Evolutionary conservation across 92 coral and sea anemone genomes (phyloP), one percentile per base, ranked within the genome.

Genomic region (Phenganax marumi): DNA sequence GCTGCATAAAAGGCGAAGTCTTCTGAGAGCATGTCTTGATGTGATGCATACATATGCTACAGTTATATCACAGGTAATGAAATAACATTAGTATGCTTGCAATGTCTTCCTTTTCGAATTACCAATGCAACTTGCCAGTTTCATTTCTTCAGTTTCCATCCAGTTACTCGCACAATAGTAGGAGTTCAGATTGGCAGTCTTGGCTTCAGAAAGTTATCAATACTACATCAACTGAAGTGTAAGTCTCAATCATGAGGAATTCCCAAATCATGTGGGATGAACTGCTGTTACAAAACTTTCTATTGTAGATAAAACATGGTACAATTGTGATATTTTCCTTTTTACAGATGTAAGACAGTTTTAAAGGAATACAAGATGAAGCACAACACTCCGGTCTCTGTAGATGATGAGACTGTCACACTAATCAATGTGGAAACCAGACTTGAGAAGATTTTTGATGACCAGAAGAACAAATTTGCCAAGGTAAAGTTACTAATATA

Each of bases 381-480:
- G 19, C 89, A 94, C 58, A 92, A 89, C 52, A 87, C 88, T 48
- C 91, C 93, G 7, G 80, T 90, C 50, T 75, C 97, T 10, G 83
- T 96, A n/a, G 89, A 85, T 3, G 91, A 89, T 55, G 92, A 92
- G 83, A 92, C 97, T 12, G 83, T 68, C 10, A 91, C 97, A 22
- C 91, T 96, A 23, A 92, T 96, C 90, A 90, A 97, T 79, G 90
- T 96, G 90, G 99, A 96, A 75, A 97, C 91, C 48, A 96, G 89
- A 84, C 89, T 96, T 18, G 96, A 96, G 84, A 92, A 90, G 82
- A 92, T 91, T 69, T 88, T 96, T 50, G 91, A 94, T 12, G 99
- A 96, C 53, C 99, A 92, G 84, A 92, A 96, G 83, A 86, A 90
- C 83, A 96, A 92, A 79, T 92, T 96, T 81, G 87, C 93, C 64